Evolutionary conservation across 2,888 invertebrate genomes (phyloP).

Genomic region (Hoplodrina blanda): DNA sequence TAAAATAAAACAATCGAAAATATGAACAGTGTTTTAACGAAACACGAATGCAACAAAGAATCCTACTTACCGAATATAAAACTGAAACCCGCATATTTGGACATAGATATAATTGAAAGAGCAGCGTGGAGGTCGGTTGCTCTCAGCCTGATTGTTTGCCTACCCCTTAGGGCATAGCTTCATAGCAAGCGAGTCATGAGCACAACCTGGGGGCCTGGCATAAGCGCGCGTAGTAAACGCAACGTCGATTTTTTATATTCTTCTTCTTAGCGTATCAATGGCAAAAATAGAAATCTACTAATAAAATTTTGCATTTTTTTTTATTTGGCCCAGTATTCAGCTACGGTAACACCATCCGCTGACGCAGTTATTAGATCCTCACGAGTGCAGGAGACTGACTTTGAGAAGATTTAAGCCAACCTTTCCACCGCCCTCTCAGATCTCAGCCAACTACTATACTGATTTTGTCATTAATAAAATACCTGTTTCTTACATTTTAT

Average conservation of each 20-base stretch:
- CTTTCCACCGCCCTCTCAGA: too few relatives aligned
- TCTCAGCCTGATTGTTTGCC: constrained; percentile 57
- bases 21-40: not conserved
- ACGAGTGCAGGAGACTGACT: too few relatives aligned
- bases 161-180: constrained; percentile 30
- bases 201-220: not conserved
- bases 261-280: too few relatives aligned
- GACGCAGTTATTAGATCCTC: too few relatives aligned
- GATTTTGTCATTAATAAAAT: too few relatives aligned
- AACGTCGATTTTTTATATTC: not conserved
- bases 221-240: not conserved
- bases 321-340: too few relatives aligned
- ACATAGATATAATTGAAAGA: constrained; percentile 29
- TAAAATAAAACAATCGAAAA: not conserved
- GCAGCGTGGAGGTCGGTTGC: constrained; percentile 25
- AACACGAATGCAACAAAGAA: not conserved
- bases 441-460: too few relatives aligned
- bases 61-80: constrained; percentile 17
- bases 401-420: too few relatives aligned
- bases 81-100: constrained; percentile 43
- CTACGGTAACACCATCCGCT: too few relatives aligned
- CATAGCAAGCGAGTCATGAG: constrained; percentile 8
- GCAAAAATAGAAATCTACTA: too few relatives aligned
- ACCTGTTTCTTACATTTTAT: too few relatives aligned
- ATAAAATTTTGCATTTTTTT: too few relatives aligned